Evolutionary conservation across 2,888 invertebrate species (phyloP).

Genomic region (Alentia gelatinosa): DNA sequence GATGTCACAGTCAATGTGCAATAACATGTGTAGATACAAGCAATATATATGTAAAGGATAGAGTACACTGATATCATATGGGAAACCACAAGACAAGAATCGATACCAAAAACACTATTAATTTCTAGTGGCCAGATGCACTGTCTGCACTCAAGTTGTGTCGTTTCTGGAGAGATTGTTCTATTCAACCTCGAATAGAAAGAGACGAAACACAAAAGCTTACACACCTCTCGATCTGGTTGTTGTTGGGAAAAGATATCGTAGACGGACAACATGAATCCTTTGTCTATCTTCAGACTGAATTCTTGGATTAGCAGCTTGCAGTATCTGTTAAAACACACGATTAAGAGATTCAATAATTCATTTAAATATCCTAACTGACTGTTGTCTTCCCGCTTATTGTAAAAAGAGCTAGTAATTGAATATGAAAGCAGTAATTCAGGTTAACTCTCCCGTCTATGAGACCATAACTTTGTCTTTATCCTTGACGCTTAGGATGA

Average conservation of each 20-base stretch:
- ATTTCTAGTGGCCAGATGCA: not conserved
- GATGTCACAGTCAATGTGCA: not conserved
- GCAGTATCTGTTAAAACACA: conserved; percentile 81
- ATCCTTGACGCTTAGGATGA: too few species aligned
- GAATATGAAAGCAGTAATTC: too few species aligned
- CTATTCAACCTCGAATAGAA: not conserved
- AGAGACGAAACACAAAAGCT: not conserved
- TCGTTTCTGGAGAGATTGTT: not conserved
- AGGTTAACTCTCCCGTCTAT: too few species aligned
- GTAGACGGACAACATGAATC: conserved; percentile 85
- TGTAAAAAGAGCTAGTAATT: too few species aligned
- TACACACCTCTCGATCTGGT: conserved; percentile 84
- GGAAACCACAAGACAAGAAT: not conserved
- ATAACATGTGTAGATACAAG: not conserved
- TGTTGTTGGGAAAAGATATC: conserved; percentile 85
- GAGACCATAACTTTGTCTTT: too few species aligned
- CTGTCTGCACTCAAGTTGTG: not conserved
- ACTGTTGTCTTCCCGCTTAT: too few species aligned
- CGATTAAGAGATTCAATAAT: too few species aligned
- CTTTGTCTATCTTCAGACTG: conserved; percentile 86
- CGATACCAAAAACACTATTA: not conserved
- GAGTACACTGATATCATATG: not conserved
- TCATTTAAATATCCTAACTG: too few species aligned
- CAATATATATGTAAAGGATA: not conserved
- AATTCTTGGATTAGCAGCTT: conserved; percentile 86